Percentiles rank a stretch among this genome's conserved stretches.
Conservation (phyloP, 2,113 vertebrate species). For the Sterna hirundo region DNA sequence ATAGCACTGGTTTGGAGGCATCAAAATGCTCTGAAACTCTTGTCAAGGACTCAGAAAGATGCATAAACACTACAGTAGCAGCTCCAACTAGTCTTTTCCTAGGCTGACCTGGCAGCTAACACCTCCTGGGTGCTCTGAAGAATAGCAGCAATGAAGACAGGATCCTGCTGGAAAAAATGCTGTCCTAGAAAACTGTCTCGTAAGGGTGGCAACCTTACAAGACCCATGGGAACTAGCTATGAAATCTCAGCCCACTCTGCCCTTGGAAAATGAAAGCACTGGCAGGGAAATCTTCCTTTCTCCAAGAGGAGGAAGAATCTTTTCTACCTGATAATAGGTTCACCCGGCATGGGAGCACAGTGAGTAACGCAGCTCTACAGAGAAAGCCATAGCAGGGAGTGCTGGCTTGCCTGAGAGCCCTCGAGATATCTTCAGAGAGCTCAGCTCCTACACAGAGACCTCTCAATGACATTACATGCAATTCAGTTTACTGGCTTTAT, state of each 20-base stretch:
- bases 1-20: not conserved
- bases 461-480: not conserved
- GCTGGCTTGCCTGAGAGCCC: not conserved
- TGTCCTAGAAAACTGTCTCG: not conserved
- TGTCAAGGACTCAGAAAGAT: not conserved
- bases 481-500: not conserved
- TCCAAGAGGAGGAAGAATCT: not conserved
- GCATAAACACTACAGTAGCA: not conserved
- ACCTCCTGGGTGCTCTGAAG: not conserved
- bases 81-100: not conserved
- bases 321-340: not conserved
- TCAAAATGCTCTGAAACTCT: not conserved
- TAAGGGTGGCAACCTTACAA: not conserved
- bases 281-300: not conserved
- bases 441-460: not conserved
- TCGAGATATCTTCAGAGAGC: not conserved
- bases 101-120: not conserved
- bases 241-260: not conserved
- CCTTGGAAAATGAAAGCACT: not conserved
- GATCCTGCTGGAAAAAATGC: not conserved
- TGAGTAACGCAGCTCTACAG: not conserved
- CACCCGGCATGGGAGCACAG: not conserved
- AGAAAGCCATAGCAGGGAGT: not conserved
- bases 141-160: not conserved
- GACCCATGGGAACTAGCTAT: not conserved